phyloP scores from a whole-genome alignment of 2,113 vertebrate species.

The Pterocles orientalis region DNA sequence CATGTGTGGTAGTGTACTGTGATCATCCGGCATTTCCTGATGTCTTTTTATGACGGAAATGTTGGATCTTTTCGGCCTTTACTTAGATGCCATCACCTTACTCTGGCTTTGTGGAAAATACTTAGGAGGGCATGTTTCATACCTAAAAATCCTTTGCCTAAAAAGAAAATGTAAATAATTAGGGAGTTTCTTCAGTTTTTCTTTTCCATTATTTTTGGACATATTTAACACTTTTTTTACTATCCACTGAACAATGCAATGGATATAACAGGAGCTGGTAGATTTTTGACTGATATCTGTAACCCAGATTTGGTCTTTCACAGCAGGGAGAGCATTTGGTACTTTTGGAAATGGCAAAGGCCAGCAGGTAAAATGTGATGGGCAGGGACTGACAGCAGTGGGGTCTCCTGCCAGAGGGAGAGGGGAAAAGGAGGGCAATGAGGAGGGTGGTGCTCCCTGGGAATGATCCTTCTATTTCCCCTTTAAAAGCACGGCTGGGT shows the following conservation, averaged over 20 bases:
- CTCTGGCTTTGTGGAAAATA: not conserved
- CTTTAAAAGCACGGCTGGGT: too few species aligned
- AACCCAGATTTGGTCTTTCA: not conserved
- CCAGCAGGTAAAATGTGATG: not conserved
- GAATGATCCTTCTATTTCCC: not conserved
- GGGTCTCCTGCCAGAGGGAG: not conserved
- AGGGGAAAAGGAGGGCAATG: not conserved
- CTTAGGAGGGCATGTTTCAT: not conserved
- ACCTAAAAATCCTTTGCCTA: rapidly evolving
- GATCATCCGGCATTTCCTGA: not conserved
- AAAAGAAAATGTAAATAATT: not conserved
- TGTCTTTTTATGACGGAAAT: not conserved
- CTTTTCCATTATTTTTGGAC: not conserved
- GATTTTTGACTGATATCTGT: not conserved
- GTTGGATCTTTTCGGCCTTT: not conserved
- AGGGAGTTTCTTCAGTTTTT: not conserved
- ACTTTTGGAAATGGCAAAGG: not conserved
- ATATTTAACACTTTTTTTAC: not conserved
- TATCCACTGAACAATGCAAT: not conserved
- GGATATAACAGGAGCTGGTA: not conserved
- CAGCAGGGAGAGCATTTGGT: not conserved
- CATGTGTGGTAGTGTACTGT: rapidly evolving
- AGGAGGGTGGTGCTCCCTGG: not conserved
- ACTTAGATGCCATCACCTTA: not conserved
- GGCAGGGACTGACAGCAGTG: not conserved